A percentile compares a stretch with the other conserved stretches of the same genome.
Conservation (phyloP, 2,797 vertebrate genomes). For the Pempheris klunzingeri region DNA sequence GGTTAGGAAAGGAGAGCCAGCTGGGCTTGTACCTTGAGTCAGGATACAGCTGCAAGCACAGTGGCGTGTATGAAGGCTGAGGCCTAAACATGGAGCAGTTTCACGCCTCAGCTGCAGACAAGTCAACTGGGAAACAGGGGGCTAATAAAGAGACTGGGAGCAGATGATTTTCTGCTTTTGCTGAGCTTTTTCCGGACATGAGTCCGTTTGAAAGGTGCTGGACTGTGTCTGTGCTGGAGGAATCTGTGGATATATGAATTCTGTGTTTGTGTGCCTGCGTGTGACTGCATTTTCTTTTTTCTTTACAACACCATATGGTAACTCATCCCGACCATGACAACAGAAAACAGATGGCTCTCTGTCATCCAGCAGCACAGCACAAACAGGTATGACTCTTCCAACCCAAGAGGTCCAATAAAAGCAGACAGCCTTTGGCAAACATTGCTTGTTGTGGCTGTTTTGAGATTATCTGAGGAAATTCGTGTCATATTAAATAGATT, state of each 20-base stretch:
- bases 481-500: constrained; percentile 33
- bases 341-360: constrained; percentile 55
- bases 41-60: constrained; percentile 59
- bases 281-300: neutral
- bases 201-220: constrained; percentile 36
- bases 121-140: constrained; percentile 61
- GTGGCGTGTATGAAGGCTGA: constrained; percentile 42
- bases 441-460: constrained; percentile 20
- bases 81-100: constrained; percentile 60
- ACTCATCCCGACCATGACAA: constrained; percentile 51
- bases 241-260: constrained; percentile 6
- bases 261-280: neutral
- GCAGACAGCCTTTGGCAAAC: constrained; percentile 30
- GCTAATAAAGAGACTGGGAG: constrained; percentile 53
- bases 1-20: constrained; percentile 49
- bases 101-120: constrained; percentile 71
- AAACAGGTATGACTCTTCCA: constrained; percentile 35
- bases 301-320: constrained; percentile 51
- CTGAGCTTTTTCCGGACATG: constrained; percentile 24
- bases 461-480: constrained; percentile 33
- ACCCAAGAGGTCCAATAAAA: constrained; percentile 27
- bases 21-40: constrained; percentile 55
- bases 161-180: constrained; percentile 49
- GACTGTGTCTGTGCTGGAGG: constrained; percentile 15
- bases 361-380: constrained; percentile 39